These are phyloP conservation scores for Raja brachyura DNA, from an alignment of 2,113 vertebrate genomes.

Conservation along the genomic window DNA sequence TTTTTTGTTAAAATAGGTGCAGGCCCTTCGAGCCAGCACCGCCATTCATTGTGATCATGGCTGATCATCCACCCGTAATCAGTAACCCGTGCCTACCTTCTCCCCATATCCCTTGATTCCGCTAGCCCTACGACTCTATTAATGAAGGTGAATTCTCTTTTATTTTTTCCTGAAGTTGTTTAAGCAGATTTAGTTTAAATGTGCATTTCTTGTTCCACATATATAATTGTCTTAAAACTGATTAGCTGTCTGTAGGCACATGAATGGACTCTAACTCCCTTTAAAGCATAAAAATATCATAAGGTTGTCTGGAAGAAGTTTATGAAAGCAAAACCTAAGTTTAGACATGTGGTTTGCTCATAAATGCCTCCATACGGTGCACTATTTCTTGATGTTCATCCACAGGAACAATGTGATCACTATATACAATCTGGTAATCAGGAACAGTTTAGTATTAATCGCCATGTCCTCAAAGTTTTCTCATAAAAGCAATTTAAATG, in stretches of 20 bases:
- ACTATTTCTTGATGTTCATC: conserved; percentile 20
- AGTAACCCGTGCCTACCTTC: too few species aligned
- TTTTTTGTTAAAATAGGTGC: too few species aligned
- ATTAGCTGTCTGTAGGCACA: background rate
- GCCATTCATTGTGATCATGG: too few species aligned
- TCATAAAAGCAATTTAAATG: background rate
- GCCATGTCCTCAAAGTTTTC: background rate
- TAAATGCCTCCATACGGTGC: background rate
- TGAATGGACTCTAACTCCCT: background rate
- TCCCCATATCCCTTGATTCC: too few species aligned
- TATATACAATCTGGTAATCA: background rate
- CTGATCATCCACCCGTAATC: too few species aligned
- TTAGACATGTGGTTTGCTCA: background rate
- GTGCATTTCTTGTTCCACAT: background rate
- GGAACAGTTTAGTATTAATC: background rate
- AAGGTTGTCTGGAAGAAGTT: background rate
- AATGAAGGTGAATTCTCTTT: background rate
- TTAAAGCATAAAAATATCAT: background rate
- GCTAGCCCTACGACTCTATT: too few species aligned
- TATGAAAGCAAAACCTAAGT: conserved; percentile 17
- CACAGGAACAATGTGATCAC: background rate
- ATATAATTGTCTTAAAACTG: background rate
- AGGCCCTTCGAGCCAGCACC: too few species aligned
- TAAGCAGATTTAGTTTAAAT: background rate
- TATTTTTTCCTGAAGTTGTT: background rate